Evolutionary conservation across 2,888 invertebrate genomes (phyloP).

Genomic region (Xestobium rufovillosum): DNA sequence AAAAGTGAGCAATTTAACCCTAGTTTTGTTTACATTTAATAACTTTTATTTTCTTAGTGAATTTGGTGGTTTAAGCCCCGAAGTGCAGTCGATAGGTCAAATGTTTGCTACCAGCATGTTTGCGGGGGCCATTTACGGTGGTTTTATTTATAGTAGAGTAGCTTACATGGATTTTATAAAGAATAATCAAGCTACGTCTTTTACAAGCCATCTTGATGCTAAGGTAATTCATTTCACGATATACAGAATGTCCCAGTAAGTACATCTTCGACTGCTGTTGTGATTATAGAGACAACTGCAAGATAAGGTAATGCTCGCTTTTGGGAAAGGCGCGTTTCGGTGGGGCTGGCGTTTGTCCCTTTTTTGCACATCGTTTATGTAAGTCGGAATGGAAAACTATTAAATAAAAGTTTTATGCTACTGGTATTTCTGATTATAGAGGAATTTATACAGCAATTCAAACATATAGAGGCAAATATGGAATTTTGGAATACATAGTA

Average conservation of each 20-base stretch:
- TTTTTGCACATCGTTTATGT: conserved; percentile 66
- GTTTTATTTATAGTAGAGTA: conserved; percentile 51
- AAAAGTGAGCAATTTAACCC: conserved; percentile 39
- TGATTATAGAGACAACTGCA: conserved; percentile 58
- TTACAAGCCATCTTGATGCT: conserved; percentile 57
- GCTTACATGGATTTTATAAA: conserved; percentile 62
- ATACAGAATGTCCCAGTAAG: conserved; percentile 35
- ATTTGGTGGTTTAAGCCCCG: conserved; percentile 53
- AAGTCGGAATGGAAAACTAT: no score
- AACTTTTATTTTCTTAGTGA: conserved; percentile 49
- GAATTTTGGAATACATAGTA: conserved; percentile 57
- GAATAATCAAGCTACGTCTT: conserved; percentile 66
- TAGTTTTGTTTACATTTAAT: not conserved
- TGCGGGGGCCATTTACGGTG: conserved; percentile 59
- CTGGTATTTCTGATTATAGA: no score
- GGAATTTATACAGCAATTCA: conserved; percentile 55
- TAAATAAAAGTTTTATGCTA: no score
- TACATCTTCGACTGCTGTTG: conserved; percentile 13
- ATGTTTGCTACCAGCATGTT: conserved; percentile 52
- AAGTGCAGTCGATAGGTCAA: conserved; percentile 55
- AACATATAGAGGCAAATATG: conserved; percentile 59
- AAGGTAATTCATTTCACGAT: conserved; percentile 48
- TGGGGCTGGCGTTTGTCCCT: conserved; percentile 63
- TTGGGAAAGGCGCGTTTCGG: conserved; percentile 63
- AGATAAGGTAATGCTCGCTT: conserved; percentile 59